Percentiles rank a stretch among this genome's conserved stretches.
phyloP scores from a whole-genome alignment of 1,140 invertebrate species.

The Papilio xuthus region DNA sequence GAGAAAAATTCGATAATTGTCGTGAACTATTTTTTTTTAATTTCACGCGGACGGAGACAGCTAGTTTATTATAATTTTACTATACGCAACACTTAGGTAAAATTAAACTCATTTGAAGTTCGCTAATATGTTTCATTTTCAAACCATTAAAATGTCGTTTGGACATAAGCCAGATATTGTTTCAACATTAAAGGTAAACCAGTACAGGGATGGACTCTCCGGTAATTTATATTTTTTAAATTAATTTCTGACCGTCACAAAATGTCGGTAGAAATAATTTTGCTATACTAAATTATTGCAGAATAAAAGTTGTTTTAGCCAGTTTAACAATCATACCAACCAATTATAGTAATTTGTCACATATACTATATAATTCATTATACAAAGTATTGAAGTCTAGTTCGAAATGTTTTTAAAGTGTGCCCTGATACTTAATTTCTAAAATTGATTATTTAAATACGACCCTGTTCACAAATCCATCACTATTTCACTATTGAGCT shows the following conservation, averaged over 20 bases:
- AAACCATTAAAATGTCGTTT: constrained; percentile 24
- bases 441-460: neutral
- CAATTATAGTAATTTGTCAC: too few relatives aligned
- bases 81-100: constrained; percentile 54
- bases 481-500: neutral
- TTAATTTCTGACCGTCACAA: too few relatives aligned
- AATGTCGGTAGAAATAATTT: neutral
- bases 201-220: constrained; percentile 19
- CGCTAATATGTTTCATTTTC: constrained; percentile 42
- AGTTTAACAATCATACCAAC: too few relatives aligned
- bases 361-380: too few relatives aligned
- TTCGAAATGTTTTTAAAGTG: too few relatives aligned
- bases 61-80: constrained; percentile 54
- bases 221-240: neutral
- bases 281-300: neutral
- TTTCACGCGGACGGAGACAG: too few relatives aligned
- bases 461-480: constrained; percentile 19
- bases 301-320: too few relatives aligned
- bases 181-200: constrained; percentile 27
- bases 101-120: constrained; percentile 53
- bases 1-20: neutral
- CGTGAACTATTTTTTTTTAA: constrained; percentile 46
- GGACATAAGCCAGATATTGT: constrained; percentile 6
- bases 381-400: too few relatives aligned
- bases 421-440: too few relatives aligned